Evolutionary conservation across 2,797 vertebrate genomes (phyloP).

Genomic region (Halcyon leucocephala): DNA sequence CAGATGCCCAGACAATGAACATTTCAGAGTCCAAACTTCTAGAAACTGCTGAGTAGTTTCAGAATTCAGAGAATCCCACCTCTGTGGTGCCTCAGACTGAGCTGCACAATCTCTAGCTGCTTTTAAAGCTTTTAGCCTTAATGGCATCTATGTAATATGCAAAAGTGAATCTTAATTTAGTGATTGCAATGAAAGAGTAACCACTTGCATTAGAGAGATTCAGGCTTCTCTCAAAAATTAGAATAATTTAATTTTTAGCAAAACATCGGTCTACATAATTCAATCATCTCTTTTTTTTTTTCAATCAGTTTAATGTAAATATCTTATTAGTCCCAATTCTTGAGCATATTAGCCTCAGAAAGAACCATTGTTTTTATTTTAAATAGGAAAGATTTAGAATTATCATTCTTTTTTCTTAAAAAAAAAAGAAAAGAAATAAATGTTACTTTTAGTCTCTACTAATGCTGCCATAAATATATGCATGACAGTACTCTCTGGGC

Average conservation of each 20-base stretch:
- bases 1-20: neutral
- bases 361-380: neutral
- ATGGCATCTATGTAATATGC: neutral
- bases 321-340: neutral
- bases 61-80: neutral
- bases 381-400: neutral
- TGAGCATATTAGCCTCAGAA: neutral
- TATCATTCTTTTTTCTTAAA: neutral
- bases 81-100: neutral
- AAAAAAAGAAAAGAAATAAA: neutral
- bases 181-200: neutral
- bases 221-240: neutral
- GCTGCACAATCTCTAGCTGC: neutral
- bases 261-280: neutral
- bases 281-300: neutral
- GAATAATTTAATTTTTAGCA: neutral
- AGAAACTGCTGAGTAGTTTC: neutral
- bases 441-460: neutral
- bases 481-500: neutral
- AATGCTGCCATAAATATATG: neutral
- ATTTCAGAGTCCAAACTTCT: neutral
- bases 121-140: neutral
- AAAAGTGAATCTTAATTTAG: neutral
- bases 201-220: neutral
- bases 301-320: neutral